phyloP scores from a whole-genome alignment of 2,888 invertebrate species.

The Agriopis leucophaearia region DNA sequence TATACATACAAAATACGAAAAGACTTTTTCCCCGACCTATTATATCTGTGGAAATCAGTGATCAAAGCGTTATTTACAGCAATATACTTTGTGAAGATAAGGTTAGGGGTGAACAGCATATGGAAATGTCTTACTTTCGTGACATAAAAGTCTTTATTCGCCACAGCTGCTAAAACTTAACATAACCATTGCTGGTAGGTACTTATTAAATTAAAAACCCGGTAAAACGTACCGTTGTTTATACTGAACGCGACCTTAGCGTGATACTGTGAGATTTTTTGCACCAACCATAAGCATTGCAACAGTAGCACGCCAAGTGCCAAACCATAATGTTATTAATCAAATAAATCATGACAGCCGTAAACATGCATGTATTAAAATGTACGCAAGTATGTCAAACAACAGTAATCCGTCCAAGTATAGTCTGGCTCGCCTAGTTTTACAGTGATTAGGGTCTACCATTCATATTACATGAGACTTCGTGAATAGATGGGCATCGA shows the following conservation, averaged over 20 bases:
- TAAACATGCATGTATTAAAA: slow-evolving; percentile 18
- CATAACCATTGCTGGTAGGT: slow-evolving; percentile 1
- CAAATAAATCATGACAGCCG: slow-evolving; percentile 36
- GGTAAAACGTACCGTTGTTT: slow-evolving; percentile 9
- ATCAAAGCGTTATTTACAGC: background rate
- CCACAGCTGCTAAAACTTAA: slow-evolving; percentile 1
- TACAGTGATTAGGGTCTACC: slow-evolving; percentile 6
- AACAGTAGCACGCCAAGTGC: slow-evolving; percentile 46
- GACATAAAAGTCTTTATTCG: slow-evolving; percentile 6
- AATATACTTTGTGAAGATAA: background rate
- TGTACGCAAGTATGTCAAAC: slow-evolving; percentile 15
- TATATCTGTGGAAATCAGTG: too few relatives aligned
- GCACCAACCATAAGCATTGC: slow-evolving; percentile 57
- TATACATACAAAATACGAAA: too few relatives aligned
- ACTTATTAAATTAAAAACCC: slow-evolving; percentile 12
- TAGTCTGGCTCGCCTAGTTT: slow-evolving; percentile 26
- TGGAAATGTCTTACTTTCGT: slow-evolving; percentile 11
- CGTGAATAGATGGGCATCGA: background rate
- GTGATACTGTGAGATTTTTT: slow-evolving; percentile 62
- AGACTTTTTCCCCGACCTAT: too few relatives aligned
- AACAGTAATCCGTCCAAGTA: background rate
- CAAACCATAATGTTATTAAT: slow-evolving; percentile 35
- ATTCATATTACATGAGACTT: slow-evolving; percentile 17
- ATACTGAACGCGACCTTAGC: slow-evolving; percentile 65
- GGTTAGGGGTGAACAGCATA: slow-evolving; percentile 6